Evolutionary conservation across 1,140 invertebrate genomes (phyloP).

Genomic region (Pogonomyrmex barbatus): DNA sequence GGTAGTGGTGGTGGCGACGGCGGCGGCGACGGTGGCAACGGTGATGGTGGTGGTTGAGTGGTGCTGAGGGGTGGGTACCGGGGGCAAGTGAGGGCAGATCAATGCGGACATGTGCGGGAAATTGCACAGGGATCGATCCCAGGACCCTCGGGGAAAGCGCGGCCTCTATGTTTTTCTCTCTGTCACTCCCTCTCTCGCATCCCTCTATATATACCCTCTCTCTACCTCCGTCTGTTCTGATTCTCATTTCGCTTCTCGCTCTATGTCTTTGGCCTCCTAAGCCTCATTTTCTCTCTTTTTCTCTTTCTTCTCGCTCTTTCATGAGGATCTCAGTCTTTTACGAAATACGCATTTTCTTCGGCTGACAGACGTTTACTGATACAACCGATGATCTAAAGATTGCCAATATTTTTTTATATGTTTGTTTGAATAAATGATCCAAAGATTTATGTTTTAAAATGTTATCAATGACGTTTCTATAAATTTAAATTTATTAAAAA

Average conservation of each 20-base stretch:
- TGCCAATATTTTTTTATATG: not conserved
- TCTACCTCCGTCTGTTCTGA: slow-evolving; percentile 55
- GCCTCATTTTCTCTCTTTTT: slow-evolving; percentile 50
- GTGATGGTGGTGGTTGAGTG: slow-evolving; percentile 55
- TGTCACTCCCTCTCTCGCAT: slow-evolving; percentile 48
- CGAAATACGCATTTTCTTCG: not conserved
- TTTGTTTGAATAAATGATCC: not conserved
- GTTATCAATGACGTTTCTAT: not conserved
- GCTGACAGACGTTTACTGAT: slow-evolving; percentile 3
- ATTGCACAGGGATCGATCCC: slow-evolving; percentile 85
- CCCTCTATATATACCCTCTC: slow-evolving; percentile 49
- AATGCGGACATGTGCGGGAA: slow-evolving; percentile 86
- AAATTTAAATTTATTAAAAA: not conserved
- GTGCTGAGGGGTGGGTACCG: slow-evolving; percentile 76
- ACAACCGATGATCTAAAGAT: slow-evolving; percentile 1
- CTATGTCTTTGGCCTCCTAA: slow-evolving; percentile 45
- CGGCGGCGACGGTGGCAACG: slow-evolving; percentile 41
- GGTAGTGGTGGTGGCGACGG: slow-evolving; percentile 39
- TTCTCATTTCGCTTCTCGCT: slow-evolving; percentile 51
- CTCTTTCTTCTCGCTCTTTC: not conserved
- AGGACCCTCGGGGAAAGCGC: slow-evolving; percentile 80
- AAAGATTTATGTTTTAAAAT: not conserved
- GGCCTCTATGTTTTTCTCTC: slow-evolving; percentile 71
- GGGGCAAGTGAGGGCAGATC: slow-evolving; percentile 85
- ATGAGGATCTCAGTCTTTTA: slow-evolving; percentile 8